phyloP scores from a whole-genome alignment of 2,888 invertebrate species.

The Tyria jacobaeae region DNA sequence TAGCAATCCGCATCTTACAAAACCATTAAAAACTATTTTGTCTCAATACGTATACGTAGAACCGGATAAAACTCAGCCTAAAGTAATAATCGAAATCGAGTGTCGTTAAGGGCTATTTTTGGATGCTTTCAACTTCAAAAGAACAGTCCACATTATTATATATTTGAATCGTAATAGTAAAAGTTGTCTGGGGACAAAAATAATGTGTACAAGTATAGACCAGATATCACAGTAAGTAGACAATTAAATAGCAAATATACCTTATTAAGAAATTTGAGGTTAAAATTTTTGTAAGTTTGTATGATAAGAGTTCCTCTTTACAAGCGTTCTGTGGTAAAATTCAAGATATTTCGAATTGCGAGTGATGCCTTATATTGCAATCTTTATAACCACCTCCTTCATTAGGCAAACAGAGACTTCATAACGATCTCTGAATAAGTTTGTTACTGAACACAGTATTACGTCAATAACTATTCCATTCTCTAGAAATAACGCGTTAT shows the following conservation, averaged over 20 bases:
- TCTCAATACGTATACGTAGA: not conserved
- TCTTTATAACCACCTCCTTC: not conserved
- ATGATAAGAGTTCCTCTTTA: not conserved
- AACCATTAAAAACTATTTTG: too few relatives aligned
- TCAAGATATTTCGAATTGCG: too few relatives aligned
- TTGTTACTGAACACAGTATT: not conserved
- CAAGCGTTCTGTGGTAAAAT: too few relatives aligned
- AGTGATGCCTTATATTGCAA: not conserved
- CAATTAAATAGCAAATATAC: not conserved
- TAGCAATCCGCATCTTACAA: too few relatives aligned
- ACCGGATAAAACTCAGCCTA: conserved; percentile 9
- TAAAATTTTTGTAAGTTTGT: not conserved
- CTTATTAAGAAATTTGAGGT: not conserved
- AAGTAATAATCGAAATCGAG: conserved; percentile 31
- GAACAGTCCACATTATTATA: conserved; percentile 32
- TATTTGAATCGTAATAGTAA: conserved; percentile 33
- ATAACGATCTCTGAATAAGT: not conserved
- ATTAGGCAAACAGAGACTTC: not conserved
- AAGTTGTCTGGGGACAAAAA: conserved; percentile 37
- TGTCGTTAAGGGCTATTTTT: conserved; percentile 34
- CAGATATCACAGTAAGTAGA: conserved; percentile 1
- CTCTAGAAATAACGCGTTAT: not conserved
- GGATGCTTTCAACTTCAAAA: conserved; percentile 36
- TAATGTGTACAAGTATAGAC: conserved; percentile 43
- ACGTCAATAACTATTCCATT: not conserved